A percentile compares a stretch with the other conserved stretches of the same genome.
Conservation (phyloP, 1,140 invertebrate species). For the Psix sp. region DNA sequence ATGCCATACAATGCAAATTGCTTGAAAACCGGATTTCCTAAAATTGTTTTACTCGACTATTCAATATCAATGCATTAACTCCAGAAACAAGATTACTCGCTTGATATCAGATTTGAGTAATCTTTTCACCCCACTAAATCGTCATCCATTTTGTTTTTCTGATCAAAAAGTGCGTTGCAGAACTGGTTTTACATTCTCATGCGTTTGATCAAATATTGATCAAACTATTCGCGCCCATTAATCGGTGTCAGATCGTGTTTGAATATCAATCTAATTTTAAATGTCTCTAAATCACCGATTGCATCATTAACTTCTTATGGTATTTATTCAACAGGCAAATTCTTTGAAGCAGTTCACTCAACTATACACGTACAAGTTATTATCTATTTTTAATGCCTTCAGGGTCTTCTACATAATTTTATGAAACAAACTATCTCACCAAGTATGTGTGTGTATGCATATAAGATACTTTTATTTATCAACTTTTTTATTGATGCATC, state of each 20-base stretch:
- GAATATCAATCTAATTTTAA: constrained; percentile 43
- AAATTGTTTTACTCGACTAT: too few relatives aligned
- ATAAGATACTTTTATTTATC: constrained; percentile 35
- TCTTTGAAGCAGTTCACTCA: constrained; percentile 70
- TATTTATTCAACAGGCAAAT: constrained; percentile 63
- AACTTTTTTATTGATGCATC: constrained; percentile 23
- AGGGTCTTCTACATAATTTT: constrained; percentile 44
- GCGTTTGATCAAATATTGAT: constrained; percentile 23
- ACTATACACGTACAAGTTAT: constrained; percentile 62
- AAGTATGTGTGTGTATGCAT: background rate
- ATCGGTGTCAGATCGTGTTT: constrained; percentile 12
- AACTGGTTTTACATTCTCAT: constrained; percentile 8
- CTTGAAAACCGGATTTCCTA: too few relatives aligned
- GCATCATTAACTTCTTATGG: constrained; percentile 39
- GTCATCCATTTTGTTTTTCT: too few relatives aligned
- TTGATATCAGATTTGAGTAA: too few relatives aligned
- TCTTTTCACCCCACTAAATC: too few relatives aligned
- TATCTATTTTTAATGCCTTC: constrained; percentile 71
- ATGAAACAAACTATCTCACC: constrained; percentile 18
- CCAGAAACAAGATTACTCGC: too few relatives aligned
- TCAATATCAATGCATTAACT: too few relatives aligned
- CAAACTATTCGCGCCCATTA: constrained; percentile 3
- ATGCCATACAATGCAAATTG: too few relatives aligned
- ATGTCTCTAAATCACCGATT: constrained; percentile 36
- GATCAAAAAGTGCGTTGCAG: too few relatives aligned